Evolutionary conservation across 2,888 invertebrate species (phyloP), one percentile per base, ranked within the genome.

Genomic region (Plebejus argus): DNA sequence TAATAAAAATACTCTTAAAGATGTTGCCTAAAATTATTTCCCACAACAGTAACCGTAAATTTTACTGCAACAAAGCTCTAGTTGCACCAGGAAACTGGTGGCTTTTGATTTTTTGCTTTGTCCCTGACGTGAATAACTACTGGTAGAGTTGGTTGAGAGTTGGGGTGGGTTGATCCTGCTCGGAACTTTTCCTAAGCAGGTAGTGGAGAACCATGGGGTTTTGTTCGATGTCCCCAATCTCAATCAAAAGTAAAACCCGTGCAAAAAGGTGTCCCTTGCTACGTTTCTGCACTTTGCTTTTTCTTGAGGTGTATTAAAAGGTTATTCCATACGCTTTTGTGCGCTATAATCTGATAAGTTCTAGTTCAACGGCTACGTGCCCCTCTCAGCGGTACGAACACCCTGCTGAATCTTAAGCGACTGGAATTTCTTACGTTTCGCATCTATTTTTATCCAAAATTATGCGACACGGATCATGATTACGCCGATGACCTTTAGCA

Each of bases 321-420:
- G 28, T 66, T 66, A 66, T 66, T 66, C 28, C 66, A 66, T 66
- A 66, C 5, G 28, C 28, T 33, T 66, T 66, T 66, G 66, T 66
- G 15, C 23, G 61, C 66, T 66, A 66, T 66, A 66, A 66, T 66
- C 28, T 66, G 66, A 66, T 66, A 66, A 66, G 28, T 66, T 66
- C 66, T 66, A 66, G 66, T 66, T 66, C 28, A 66, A 28, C 66
- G 33, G 28, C 18, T 66, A 66, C 66, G 66, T 66, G 66, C 28
- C 66, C 28, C 15, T 28, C 18, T 66, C 66, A 10, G 66, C 23
- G 18, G 28, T 28, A 28, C 28, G 66, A 66, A 33, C 66, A 1
- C 12, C 61, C 23, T 15, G 15, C 1, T 28, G 66, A 66, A 66
- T 66, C 66, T 66, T 66, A 66, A 33, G 28, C 66, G 66, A 33